phyloP scores from a whole-genome alignment of 2,113 vertebrate species.

The Anseranas semipalmata region DNA sequence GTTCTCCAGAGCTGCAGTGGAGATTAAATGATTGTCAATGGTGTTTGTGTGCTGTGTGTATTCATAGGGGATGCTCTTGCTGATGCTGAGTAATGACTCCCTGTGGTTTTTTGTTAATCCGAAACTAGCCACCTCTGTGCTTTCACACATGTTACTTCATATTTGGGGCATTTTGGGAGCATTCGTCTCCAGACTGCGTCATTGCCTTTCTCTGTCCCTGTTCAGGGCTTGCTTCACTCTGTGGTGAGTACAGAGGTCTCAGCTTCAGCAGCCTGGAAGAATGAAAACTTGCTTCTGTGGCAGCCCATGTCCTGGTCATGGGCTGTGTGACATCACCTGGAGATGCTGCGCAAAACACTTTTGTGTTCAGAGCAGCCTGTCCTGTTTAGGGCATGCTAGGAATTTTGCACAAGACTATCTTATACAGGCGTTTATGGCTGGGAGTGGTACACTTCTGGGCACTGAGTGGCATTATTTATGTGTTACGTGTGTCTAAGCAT shows the following conservation, averaged over 20 bases:
- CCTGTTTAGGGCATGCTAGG: not conserved
- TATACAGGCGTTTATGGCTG: accelerated
- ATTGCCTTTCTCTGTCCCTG: not conserved
- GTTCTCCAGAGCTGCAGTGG: not conserved
- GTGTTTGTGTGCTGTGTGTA: not conserved
- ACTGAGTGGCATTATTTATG: not conserved
- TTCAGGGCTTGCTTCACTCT: not conserved
- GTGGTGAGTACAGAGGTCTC: accelerated
- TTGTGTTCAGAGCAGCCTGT: not conserved
- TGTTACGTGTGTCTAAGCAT: not conserved
- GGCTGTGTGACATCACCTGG: accelerated
- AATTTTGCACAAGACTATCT: not conserved
- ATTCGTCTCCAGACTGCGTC: not conserved
- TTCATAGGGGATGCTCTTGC: not conserved
- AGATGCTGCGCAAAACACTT: not conserved
- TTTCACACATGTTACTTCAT: not conserved
- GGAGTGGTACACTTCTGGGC: not conserved
- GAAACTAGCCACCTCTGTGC: not conserved
- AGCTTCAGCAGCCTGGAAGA: not conserved
- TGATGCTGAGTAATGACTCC: accelerated
- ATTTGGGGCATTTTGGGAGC: not conserved
- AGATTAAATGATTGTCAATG: not conserved
- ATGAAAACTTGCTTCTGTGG: accelerated
- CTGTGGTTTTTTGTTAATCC: not conserved
- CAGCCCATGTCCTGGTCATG: accelerated